phyloP scores from a whole-genome alignment of 2,797 vertebrate genomes.

The Delichon dasypus region DNA sequence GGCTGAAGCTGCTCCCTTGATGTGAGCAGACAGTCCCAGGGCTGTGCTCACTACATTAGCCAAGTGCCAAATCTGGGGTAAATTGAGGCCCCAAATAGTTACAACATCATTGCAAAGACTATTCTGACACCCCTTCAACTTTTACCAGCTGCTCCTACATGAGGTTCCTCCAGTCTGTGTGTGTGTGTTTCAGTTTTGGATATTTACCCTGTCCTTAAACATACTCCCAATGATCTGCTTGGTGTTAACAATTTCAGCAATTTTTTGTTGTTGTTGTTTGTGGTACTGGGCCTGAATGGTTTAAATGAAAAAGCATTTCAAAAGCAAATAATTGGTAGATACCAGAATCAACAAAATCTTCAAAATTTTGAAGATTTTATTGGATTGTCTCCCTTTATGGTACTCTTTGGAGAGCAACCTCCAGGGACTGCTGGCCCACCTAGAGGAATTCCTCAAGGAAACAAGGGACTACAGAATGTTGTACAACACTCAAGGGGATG shows the following conservation, averaged over 20 bases:
- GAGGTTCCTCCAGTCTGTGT: not conserved
- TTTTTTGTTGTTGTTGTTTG: too few relatives aligned
- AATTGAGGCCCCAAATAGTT: not conserved
- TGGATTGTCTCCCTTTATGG: not conserved
- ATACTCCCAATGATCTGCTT: not conserved
- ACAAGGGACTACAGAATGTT: not conserved
- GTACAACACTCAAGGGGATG: not conserved
- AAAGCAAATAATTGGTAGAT: not conserved
- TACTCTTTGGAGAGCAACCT: not conserved
- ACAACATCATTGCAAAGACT: not conserved
- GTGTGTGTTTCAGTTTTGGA: not conserved
- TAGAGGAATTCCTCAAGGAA: not conserved
- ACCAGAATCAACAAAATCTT: not conserved
- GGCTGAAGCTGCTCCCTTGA: not conserved
- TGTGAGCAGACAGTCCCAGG: too few relatives aligned
- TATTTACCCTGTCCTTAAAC: not conserved
- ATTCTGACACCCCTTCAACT: not conserved
- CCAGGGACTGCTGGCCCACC: not conserved
- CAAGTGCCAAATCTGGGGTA: not conserved
- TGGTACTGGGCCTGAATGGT: not conserved
- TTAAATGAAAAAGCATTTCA: not conserved
- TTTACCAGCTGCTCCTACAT: not conserved
- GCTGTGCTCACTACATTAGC: accelerated
- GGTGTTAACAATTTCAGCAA: not conserved
- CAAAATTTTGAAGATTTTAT: not conserved